Evolutionary conservation across 2,888 invertebrate genomes (phyloP), one percentile per base, ranked within the genome.

Genomic region (Torymus tubicola): DNA sequence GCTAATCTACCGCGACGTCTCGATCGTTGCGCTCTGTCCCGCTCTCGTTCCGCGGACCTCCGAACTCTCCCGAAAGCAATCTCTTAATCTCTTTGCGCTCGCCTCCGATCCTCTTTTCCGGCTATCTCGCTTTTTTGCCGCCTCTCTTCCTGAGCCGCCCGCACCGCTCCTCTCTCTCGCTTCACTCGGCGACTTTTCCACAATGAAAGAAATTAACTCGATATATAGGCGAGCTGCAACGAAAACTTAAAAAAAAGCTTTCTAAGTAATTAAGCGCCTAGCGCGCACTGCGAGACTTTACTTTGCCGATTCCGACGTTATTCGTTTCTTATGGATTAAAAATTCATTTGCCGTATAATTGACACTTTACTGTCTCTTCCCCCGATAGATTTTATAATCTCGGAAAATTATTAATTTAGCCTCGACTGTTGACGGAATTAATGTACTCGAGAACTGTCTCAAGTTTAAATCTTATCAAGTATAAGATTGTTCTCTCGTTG

Each of bases 1-100:
- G 81, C 81, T 81, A 81, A 81, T 81, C 77, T 81, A 76, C 68
- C 81, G 79, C 75, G 80, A 82, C 74, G 76, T 71, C 63, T 69
- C 77, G 77, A 81, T 77, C 81, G 77, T 52, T 69, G 69, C 79
- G 57, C 73, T 67, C 53, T 50, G 67, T 52, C 58, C 64, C 52
- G 31, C 24, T 42, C 11, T 55, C 55, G 16, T 18, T 57, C 5
- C 53, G 5, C 65, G 52, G 57, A 58, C 53, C 73, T 69, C 64
- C 53, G 55, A 71, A 76, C 60, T 64, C 42, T 42, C 42, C 65
- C 71, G 60, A 69, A 76, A 76, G 76, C 76, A 80, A 80, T 81
- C 77, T 81, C 80, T 81, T 81, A 76, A 77, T 81, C 76, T 77
- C 80, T 72, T 81, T 72, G 67, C 60, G 21, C 52, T 60, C 52